Base-by-base conservation (phyloP, 2,113 vertebrate genomes). In the Columba janthina region DNA sequence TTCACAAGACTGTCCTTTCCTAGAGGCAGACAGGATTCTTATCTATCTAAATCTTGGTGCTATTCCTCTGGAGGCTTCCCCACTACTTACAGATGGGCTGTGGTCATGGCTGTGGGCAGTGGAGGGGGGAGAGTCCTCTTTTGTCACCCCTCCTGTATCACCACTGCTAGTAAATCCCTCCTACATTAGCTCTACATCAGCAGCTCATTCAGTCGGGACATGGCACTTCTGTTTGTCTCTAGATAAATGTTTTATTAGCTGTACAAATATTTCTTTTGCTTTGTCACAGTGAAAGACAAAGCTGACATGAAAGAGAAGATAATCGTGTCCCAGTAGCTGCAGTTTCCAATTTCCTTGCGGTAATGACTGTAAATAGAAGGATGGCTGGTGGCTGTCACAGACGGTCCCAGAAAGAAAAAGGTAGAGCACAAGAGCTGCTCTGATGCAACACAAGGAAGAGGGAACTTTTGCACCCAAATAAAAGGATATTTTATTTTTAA, bases 261-360 rank as follows among this genome's bases (percentile, higher is more conserved):
- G 44, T 42, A 84, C 57, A 89, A 96, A 94, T 40, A 88, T 84
- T 95, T 92, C 2, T 66, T 90, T 77, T 74, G n/a, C 69, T 90
- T 21, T 80, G 64, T 95, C 26, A 80, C 64, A 31, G 56, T 44
- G 57, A 34, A 93, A 91, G 82, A 80, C 42, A 94, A 92, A 73
- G 50, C 40, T 93, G 75, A 53, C 46, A 32, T 25, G 31, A 93
- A 75, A 85, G 64, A 83, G 31, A 87, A 75, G 34, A 74, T 44
- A 79, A 62, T 58, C 50, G 58, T 32, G 46, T 82, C 25, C 74
- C 74, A 34, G 58, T 51, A 93, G 62, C 81, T 82, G 71, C 48
- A 83, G 78, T 66, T 76, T 89, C 60, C 69, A 80, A 76, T 90
- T 90, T 88, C 56, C 67, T 77, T 74, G 51, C 0, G 0, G 58